A percentile compares a stretch with the other conserved stretches of the same genome.
phyloP scores from a whole-genome alignment of 1,140 invertebrate genomes.

The Drosophila arizonae region DNA sequence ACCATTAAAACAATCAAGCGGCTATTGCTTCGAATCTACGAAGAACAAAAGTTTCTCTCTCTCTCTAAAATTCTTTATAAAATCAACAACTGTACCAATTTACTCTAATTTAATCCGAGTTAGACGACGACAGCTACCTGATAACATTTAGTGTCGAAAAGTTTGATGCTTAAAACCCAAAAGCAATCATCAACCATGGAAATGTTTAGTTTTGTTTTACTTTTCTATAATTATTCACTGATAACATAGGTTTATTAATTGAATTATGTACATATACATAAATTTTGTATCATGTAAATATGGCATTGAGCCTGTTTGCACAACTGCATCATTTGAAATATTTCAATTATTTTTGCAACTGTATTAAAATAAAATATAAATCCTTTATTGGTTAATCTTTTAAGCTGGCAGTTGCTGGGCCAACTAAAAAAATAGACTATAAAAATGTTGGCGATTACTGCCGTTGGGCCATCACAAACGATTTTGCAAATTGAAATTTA shows the following conservation, averaged over 20 bases:
- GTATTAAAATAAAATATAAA: not conserved
- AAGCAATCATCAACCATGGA: too few species aligned
- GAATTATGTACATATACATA: too few species aligned
- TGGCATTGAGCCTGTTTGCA: too few species aligned
- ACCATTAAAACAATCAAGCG: conserved; percentile 21
- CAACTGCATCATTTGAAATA: not conserved
- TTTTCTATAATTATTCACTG: not conserved
- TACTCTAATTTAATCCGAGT: not conserved
- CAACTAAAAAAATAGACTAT: not conserved
- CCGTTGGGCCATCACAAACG: conserved; percentile 9
- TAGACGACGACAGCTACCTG: not conserved
- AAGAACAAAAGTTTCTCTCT: not conserved
- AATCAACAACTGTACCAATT: not conserved
- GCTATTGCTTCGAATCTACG: not conserved
- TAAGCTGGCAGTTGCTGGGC: not conserved
- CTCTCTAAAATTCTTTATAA: not conserved
- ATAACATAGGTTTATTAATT: too few species aligned
- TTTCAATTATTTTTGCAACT: conserved; percentile 1
- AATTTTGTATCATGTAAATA: too few species aligned
- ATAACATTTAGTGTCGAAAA: conserved; percentile 40
- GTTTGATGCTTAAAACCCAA: conserved; percentile 8
- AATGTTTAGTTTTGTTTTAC: not conserved
- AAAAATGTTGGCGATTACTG: not conserved
- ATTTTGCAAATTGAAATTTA: conserved; percentile 13
- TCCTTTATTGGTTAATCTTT: conserved; percentile 9